Evolutionary conservation across 2,888 invertebrate genomes (phyloP).

Genomic region (Erpobdella octoculata): DNA sequence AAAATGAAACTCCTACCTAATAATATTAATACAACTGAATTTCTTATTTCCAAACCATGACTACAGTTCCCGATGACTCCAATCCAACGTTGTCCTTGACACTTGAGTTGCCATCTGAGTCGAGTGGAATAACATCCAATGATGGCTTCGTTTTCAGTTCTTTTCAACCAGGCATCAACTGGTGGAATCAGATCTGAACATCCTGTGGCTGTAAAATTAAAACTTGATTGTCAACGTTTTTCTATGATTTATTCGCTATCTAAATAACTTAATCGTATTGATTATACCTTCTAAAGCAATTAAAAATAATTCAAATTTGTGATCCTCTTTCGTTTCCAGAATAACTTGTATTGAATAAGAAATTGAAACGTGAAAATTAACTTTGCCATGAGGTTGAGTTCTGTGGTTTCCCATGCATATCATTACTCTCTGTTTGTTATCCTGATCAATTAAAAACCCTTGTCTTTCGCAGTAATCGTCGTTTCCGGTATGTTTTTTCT

Average conservation of each 20-base stretch:
- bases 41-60: conserved; percentile 12
- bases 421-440: not conserved
- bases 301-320: not conserved
- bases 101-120: conserved; percentile 30
- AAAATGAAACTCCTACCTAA: too few species aligned
- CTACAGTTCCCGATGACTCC: conserved; percentile 32
- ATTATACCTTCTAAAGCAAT: not conserved
- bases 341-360: not conserved
- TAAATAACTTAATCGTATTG: not conserved
- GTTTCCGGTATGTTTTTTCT: not conserved
- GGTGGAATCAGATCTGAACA: conserved; percentile 23
- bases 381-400: not conserved
- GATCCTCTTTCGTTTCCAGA: not conserved
- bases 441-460: not conserved
- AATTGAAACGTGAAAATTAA: not conserved
- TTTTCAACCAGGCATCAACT: conserved; percentile 20
- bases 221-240: not conserved
- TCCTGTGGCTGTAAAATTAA: conserved; percentile 17
- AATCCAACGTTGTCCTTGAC: conserved; percentile 30
- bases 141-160: conserved; percentile 28
- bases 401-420: not conserved
- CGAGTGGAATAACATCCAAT: conserved; percentile 30
- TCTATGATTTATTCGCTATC: too few species aligned
- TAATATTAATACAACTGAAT: too few species aligned
- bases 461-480: not conserved